Evolutionary conservation across 2,888 invertebrate species (phyloP).

Genomic region (Eupithecia subfuscata): DNA sequence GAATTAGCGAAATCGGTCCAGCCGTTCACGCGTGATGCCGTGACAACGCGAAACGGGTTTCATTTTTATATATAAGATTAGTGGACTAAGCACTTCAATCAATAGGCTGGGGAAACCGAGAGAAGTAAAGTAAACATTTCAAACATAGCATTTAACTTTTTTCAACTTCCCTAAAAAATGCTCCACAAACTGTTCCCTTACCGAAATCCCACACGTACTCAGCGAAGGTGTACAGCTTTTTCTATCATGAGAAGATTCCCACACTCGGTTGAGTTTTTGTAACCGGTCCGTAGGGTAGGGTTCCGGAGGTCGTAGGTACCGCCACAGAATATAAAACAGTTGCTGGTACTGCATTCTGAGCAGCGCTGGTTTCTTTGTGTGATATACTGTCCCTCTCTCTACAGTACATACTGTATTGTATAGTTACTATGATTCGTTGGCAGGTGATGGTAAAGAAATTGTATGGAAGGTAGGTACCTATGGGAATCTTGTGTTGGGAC

Average conservation of each 20-base stretch:
- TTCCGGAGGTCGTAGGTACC: slow-evolving; percentile 45
- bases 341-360: slow-evolving; percentile 14
- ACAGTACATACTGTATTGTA: too few relatives aligned
- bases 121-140: background rate
- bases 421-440: slow-evolving; percentile 4
- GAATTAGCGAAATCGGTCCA: too few relatives aligned
- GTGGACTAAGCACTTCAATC: background rate
- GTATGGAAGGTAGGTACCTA: background rate
- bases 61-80: too few relatives aligned
- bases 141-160: background rate
- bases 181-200: slow-evolving; percentile 6
- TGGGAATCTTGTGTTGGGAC: background rate
- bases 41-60: too few relatives aligned
- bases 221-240: slow-evolving; percentile 42
- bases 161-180: slow-evolving; percentile 7
- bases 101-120: background rate
- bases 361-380: slow-evolving; percentile 36
- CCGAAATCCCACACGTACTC: slow-evolving; percentile 26
- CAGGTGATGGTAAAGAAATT: slow-evolving; percentile 17
- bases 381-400: slow-evolving; percentile 18
- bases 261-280: slow-evolving; percentile 62
- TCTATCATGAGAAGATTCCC: slow-evolving; percentile 71
- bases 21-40: too few relatives aligned
- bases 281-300: slow-evolving; percentile 38
- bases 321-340: slow-evolving; percentile 25